Evolutionary conservation across 92 coral and sea anemone species (phyloP), one percentile per base, ranked within the genome.

Genomic region (Nematostella vectensis): DNA sequence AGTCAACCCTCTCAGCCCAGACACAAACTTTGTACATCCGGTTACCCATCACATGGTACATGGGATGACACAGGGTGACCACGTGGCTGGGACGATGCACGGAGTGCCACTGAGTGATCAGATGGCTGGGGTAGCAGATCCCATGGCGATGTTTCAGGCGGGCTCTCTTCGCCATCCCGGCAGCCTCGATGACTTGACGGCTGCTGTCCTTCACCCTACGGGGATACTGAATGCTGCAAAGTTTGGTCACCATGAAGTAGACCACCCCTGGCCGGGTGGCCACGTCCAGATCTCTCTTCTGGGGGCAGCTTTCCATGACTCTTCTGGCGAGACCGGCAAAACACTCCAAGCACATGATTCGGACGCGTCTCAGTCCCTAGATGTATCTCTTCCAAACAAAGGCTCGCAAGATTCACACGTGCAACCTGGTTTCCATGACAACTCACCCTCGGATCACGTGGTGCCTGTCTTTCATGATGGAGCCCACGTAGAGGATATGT

Each of bases 41-140:
- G 51, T 45, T 45, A 9, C 51, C 4, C 23, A 45, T 17, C 51
- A 45, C 51, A 45, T 45, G 51, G 51, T 45, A 4, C 51, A 45
- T 17, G 18, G 18, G 8, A 15, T 33, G 8, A 33, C 6, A 6
- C 6, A 6, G 6, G 8, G 6, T 33, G 40, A 33, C 15, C 6
- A 33, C 15, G n/a, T n/a, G n/a, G n/a, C n/a, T n/a, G n/a, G n/a
- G n/a, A n/a, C n/a, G n/a, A 8, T 15, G 15, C 42, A 36, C 42
- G 42, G 42, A 36, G 15, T 36, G 42, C 12, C 51, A 4, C 4
- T 33, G 15, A 15, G 15, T 6, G 40, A 6, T 33, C 6, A 15
- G 40, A 6, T 33, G 40, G 40, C 40, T 6, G 40, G 40, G 40
- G 15, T 33, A 33, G 40, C 40, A 6, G 8, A 6, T 6, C 8